Evolutionary conservation across 2,113 vertebrate genomes (phyloP).

Genomic region (Oostethus manadensis): DNA sequence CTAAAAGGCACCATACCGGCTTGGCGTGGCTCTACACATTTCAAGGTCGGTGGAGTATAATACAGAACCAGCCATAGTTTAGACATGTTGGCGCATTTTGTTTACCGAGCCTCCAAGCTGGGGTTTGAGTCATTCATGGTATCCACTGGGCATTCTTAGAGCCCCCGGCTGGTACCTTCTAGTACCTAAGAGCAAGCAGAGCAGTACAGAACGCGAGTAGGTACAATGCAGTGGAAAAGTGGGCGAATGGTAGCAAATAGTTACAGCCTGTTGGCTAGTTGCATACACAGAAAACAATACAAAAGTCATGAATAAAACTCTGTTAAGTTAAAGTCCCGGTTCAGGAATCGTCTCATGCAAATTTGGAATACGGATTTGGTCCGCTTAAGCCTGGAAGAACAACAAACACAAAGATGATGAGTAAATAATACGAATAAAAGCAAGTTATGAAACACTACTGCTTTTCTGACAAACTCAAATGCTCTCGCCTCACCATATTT

Average conservation of each 20-base stretch:
- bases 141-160: too few relatives aligned
- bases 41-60: not conserved
- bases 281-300: not conserved
- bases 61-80: not conserved
- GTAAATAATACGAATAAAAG: not conserved
- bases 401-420: not conserved
- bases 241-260: not conserved
- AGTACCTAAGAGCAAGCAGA: not conserved
- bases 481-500: slow-evolving; percentile 82
- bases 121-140: too few relatives aligned
- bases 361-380: slow-evolving; percentile 68
- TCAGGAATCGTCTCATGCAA: slow-evolving; percentile 46
- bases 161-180: not conserved
- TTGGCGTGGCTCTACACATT: not conserved
- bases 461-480: not conserved
- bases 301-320: not conserved
- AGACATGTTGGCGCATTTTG: too few relatives aligned
- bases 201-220: not conserved
- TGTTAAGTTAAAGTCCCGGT: not conserved
- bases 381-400: slow-evolving; percentile 64
- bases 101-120: too few relatives aligned
- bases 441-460: not conserved
- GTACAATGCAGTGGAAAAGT: not conserved
- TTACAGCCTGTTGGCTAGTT: slow-evolving; percentile 12
- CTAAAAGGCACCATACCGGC: not conserved